Conservation (phyloP, 2,113 vertebrate species). For the Dicrurus megarhynchus region DNA sequence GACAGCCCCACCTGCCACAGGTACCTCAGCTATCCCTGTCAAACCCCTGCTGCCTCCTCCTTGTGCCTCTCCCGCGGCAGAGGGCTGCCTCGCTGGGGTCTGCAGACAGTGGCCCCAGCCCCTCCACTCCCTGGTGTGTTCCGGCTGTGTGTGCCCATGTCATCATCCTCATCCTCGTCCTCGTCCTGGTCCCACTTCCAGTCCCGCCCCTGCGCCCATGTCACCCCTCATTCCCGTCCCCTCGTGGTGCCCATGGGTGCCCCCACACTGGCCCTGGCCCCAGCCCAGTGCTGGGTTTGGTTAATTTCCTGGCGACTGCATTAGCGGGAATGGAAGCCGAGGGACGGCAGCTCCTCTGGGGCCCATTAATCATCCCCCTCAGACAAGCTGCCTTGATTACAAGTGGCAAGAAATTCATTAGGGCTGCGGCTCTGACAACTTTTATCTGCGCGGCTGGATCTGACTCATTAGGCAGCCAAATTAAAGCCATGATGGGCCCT, state of each 20-base stretch:
- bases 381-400: conserved; percentile 97
- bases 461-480: conserved; percentile 96
- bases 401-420: conserved; percentile 99
- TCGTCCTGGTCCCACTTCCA: neutral
- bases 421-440: conserved; percentile 93
- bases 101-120: neutral
- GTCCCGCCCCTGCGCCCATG: rapidly evolving
- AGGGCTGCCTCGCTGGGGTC: neutral
- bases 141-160: rapidly evolving
- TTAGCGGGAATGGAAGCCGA: conserved; percentile 85
- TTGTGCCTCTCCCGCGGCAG: neutral
- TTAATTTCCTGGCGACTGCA: conserved; percentile 73
- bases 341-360: conserved; percentile 92
- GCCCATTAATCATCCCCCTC: conserved; percentile 94
- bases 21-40: too few species aligned
- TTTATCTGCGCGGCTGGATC: conserved; percentile 93
- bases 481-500: conserved; percentile 95
- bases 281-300: conserved; percentile 29
- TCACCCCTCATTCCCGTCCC: neutral
- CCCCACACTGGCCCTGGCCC: neutral
- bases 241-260: neutral
- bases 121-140: neutral
- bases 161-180: neutral
- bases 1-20: neutral
- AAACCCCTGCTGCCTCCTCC: neutral